Conservation (phyloP, 1,140 invertebrate genomes). For the Ips nitidus region DNA sequence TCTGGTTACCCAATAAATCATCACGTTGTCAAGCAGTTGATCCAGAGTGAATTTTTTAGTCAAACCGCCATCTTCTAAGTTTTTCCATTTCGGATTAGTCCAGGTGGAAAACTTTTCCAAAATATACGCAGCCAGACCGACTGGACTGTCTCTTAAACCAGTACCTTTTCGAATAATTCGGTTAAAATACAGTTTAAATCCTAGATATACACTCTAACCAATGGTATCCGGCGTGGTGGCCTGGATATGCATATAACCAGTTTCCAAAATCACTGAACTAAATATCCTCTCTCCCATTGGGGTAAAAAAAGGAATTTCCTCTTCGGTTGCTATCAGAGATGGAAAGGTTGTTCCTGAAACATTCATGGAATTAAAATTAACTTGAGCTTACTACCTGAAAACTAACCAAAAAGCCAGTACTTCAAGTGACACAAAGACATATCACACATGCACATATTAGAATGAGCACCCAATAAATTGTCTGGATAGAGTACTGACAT, state of each 20-base stretch:
- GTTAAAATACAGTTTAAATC: background rate
- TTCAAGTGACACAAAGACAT: conserved; percentile 53
- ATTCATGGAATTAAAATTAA: conserved; percentile 3
- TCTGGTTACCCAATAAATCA: conserved; percentile 75
- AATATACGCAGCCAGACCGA: conserved; percentile 79
- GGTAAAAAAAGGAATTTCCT: conserved; percentile 61
- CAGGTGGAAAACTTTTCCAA: conserved; percentile 84
- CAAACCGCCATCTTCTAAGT: conserved; percentile 72
- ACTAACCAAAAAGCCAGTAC: conserved; percentile 52
- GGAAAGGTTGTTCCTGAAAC: background rate
- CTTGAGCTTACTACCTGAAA: background rate
- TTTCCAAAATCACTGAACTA: conserved; percentile 59
- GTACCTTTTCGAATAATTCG: conserved; percentile 54
- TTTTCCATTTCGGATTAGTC: conserved; percentile 63
- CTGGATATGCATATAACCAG: conserved; percentile 83
- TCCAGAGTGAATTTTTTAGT: conserved; percentile 66
- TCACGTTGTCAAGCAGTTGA: conserved; percentile 76
- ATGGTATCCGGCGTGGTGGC: conserved; percentile 90
- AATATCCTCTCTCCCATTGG: conserved; percentile 57
- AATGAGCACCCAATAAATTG: conserved; percentile 67
- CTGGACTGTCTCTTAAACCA: conserved; percentile 68
- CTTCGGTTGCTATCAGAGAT: conserved; percentile 35
- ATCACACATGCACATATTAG: conserved; percentile 62
- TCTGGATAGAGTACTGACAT: conserved; percentile 72
- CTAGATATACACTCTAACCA: conserved; percentile 56